Base-by-base conservation (phyloP, 2,888 invertebrate species). In the Geophilus truncorum region DNA sequence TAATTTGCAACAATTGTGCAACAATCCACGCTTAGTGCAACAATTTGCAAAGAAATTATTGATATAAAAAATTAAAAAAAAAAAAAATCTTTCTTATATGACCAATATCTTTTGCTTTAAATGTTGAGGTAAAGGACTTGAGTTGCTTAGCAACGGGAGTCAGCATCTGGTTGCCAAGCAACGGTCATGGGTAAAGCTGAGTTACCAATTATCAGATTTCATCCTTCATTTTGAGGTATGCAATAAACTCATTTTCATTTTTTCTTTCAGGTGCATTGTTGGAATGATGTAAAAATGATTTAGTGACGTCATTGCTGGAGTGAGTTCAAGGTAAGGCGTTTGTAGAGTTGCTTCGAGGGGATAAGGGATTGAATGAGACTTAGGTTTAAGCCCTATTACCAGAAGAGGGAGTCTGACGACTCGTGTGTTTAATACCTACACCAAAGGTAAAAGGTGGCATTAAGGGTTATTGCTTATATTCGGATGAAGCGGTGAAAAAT, bases 241-340 rank as follows among this genome's bases (percentile, higher is more conserved):
- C 70, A 70, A 25, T 4, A 70, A 70, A 70, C 12, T 70, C 25
- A 62, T 62, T 70, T 70, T 28, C 25, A 1, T 25, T 3, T 62
- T 28, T 70, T 28, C 0, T 70, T 25, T 70, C 12, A 70, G 70
- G 70, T 28, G n/a, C 28, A 70, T 25, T 23, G 57, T 21, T 21
- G 57, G 70, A 28, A 70, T 70, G 70, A 70, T 70, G 70, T 70
- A 28, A 70, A 70, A 70, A 51, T 70, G 70, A 70, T 70, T 70
- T 70, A 25, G 70, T 25, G 70, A 70, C 70, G 70, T 70, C 70
- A 28, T 70, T 28, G 51, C 21, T 70, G 70, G 70, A 70, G 70
- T 28, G 70, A 25, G 70, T 70, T 70, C 25, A 70, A 70, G 70
- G 70, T 70, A 70, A 70, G 70, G n/a, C 3, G 25, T 25, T 51